Percentiles rank a stretch among this genome's conserved stretches.
Evolutionary conservation across 2,888 invertebrate species (phyloP).

Genomic region (Leucania comma): DNA sequence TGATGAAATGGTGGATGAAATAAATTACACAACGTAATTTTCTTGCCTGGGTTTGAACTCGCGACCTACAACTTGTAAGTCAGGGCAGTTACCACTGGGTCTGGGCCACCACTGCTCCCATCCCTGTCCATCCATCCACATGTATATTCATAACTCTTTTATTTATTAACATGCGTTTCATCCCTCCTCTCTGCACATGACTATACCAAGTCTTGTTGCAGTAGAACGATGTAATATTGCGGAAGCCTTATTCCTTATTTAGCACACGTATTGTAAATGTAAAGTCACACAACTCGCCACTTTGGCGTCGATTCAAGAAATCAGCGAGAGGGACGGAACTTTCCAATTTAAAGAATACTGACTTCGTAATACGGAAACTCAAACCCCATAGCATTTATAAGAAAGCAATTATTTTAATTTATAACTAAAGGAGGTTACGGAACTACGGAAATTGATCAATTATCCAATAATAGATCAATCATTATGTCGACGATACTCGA

Average conservation of each 20-base stretch:
- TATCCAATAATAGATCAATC: conserved; percentile 34
- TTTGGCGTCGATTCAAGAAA: conserved; percentile 84
- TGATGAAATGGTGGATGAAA: no score
- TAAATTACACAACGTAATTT: no score
- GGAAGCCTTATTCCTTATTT: conserved; percentile 71
- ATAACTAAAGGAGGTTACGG: conserved; percentile 18
- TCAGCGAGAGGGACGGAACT: conserved; percentile 66
- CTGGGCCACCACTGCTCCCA: no score
- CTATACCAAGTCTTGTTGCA: not conserved
- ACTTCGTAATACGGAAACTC: conserved; percentile 53
- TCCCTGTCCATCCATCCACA: no score
- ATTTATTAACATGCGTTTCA: no score
- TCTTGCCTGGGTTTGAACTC: no score
- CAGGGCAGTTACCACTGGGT: no score
- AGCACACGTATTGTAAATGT: conserved; percentile 76
- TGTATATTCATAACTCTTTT: no score
- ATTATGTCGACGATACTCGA: conserved; percentile 16
- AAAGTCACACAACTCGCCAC: conserved; percentile 71
- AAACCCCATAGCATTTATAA: conserved; percentile 21
- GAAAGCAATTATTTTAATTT: conserved; percentile 50
- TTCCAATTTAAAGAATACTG: conserved; percentile 58
- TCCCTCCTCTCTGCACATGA: no score
- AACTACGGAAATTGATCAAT: conserved; percentile 38
- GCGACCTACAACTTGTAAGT: no score
- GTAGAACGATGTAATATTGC: conserved; percentile 52